phyloP scores from a whole-genome alignment of 2,113 vertebrate species.

The Apus apus region DNA sequence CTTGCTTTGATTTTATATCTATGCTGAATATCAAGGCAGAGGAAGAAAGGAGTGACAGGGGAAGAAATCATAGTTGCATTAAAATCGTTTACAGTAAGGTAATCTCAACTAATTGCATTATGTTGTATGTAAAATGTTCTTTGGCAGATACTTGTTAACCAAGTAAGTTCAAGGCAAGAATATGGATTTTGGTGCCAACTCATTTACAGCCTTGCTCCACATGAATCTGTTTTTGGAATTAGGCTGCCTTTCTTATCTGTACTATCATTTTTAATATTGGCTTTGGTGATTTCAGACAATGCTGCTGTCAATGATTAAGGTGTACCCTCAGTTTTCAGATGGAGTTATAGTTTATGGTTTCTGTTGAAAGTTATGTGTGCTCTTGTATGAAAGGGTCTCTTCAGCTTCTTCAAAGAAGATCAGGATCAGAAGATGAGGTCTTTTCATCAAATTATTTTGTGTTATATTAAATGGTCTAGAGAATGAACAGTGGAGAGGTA shows the following conservation, averaged over 20 bases:
- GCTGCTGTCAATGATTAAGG: neutral
- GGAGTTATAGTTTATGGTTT: neutral
- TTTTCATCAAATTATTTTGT: neutral
- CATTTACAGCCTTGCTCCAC: rapidly evolving
- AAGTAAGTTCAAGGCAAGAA: neutral
- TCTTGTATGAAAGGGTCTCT: neutral
- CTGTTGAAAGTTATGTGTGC: rapidly evolving
- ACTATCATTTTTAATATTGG: neutral
- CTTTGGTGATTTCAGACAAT: neutral
- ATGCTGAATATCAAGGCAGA: neutral
- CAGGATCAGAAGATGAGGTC: neutral
- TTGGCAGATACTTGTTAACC: neutral
- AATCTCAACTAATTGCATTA: neutral
- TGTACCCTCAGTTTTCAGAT: neutral
- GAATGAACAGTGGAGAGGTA: neutral
- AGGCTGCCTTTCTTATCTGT: neutral
- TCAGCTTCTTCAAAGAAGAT: neutral
- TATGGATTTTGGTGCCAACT: neutral
- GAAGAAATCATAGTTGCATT: neutral
- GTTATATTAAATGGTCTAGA: neutral
- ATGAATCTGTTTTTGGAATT: neutral
- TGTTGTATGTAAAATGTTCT: neutral
- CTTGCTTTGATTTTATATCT: neutral
- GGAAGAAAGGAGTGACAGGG: neutral
- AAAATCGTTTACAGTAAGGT: neutral